These are phyloP conservation scores for Lepidurus arcticus DNA, from an alignment of 1,140 invertebrate species.

Conservation along the genomic window DNA sequence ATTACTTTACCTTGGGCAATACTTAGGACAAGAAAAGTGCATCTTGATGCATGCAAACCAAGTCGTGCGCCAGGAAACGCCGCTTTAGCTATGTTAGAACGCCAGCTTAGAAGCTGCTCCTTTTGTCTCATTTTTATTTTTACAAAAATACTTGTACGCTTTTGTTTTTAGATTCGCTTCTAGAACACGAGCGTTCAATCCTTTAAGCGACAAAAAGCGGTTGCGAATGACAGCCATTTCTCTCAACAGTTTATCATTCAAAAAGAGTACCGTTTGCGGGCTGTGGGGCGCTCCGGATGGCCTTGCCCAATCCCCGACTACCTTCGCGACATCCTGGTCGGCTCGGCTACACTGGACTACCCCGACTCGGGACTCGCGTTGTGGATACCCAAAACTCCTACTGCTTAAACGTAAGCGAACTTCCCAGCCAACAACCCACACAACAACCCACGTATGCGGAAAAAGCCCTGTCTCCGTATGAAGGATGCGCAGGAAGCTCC, in stretches of 20 bases:
- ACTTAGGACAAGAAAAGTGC: not conserved
- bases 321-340: constrained; percentile 13
- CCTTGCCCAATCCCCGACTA: not conserved
- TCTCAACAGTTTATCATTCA: not conserved
- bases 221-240: not conserved
- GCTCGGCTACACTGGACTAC: not conserved
- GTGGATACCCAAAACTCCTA: not conserved
- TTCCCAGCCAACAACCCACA: too few species aligned
- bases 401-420: not conserved
- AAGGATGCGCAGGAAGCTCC: too few species aligned
- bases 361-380: not conserved
- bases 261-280: not conserved
- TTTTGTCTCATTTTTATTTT: not conserved
- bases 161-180: not conserved
- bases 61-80: not conserved
- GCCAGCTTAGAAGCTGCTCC: not conserved
- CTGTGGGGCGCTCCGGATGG: not conserved
- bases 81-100: not conserved
- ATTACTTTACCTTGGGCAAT: not conserved
- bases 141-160: not conserved
- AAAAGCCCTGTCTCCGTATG: too few species aligned
- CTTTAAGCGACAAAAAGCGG: not conserved
- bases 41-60: constrained; percentile 11
- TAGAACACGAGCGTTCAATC: not conserved
- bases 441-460: too few species aligned